phyloP scores from a whole-genome alignment of 2,113 vertebrate species.

The Nyctereutes procyonoides region DNA sequence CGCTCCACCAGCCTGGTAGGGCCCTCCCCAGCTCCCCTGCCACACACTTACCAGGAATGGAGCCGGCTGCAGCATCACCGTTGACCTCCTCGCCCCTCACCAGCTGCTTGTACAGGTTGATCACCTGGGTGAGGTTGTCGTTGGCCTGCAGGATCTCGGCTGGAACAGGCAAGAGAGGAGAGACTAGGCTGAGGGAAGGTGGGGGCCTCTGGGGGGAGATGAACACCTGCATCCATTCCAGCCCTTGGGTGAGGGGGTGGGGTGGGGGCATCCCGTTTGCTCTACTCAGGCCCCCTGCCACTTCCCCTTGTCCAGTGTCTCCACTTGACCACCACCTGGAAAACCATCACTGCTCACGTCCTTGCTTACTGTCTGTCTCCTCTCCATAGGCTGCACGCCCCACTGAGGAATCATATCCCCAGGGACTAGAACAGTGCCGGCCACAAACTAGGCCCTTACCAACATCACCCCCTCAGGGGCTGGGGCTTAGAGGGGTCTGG shows the following conservation, averaged over 20 bases:
- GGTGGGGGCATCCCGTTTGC: background rate
- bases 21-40: background rate
- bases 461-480: rapidly evolving
- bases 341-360: rapidly evolving
- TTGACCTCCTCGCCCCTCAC: slow-evolving; percentile 95
- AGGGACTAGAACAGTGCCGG: background rate
- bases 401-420: rapidly evolving
- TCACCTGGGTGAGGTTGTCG: slow-evolving; percentile 97
- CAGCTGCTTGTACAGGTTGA: slow-evolving; percentile 95
- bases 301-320: rapidly evolving
- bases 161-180: slow-evolving; percentile 74
- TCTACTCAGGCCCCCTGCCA: background rate
- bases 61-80: slow-evolving; percentile 84
- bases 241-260: rapidly evolving
- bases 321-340: rapidly evolving
- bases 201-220: background rate
- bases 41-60: slow-evolving; percentile 88
- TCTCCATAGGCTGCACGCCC: background rate
- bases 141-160: slow-evolving; percentile 98
- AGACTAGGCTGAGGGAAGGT: background rate
- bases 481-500: background rate
- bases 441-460: background rate
- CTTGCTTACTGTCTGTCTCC: background rate
- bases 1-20: background rate
- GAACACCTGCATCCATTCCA: background rate